Percentiles rank a stretch among this genome's conserved stretches.
phyloP scores from a whole-genome alignment of 2,113 vertebrate species.

The Aspidoscelis tigris region DNA sequence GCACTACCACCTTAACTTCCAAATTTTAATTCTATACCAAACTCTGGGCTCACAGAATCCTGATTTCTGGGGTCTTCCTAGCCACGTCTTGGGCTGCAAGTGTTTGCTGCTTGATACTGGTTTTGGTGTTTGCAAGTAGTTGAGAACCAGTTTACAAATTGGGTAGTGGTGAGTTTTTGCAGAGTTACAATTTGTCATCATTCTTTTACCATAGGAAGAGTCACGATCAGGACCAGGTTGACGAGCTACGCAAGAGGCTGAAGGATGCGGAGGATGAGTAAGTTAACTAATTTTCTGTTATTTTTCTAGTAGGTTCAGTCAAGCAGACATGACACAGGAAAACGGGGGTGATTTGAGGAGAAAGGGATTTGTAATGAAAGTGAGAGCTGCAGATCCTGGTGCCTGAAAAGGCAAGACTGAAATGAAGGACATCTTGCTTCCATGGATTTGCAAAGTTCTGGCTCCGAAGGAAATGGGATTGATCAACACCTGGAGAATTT shows the following conservation, averaged over 20 bases:
- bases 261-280: slow-evolving; percentile 37
- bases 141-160: background rate
- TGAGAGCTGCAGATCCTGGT: background rate
- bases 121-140: background rate
- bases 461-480: background rate
- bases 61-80: background rate
- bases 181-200: background rate
- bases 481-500: background rate
- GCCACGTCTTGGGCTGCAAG: background rate
- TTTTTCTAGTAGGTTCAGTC: background rate
- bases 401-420: background rate
- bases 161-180: background rate
- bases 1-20: background rate
- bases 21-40: background rate
- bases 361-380: background rate
- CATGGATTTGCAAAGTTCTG: background rate
- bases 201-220: background rate
- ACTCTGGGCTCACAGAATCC: background rate
- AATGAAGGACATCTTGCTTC: background rate
- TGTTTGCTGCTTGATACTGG: background rate
- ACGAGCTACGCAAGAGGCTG: slow-evolving; percentile 20
- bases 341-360: background rate
- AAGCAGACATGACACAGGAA: background rate
- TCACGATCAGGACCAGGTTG: background rate
- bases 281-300: background rate